Evolutionary conservation across 2,797 vertebrate species (phyloP), one percentile per base, ranked within the genome.

Genomic region (Discoglossus pictus): DNA sequence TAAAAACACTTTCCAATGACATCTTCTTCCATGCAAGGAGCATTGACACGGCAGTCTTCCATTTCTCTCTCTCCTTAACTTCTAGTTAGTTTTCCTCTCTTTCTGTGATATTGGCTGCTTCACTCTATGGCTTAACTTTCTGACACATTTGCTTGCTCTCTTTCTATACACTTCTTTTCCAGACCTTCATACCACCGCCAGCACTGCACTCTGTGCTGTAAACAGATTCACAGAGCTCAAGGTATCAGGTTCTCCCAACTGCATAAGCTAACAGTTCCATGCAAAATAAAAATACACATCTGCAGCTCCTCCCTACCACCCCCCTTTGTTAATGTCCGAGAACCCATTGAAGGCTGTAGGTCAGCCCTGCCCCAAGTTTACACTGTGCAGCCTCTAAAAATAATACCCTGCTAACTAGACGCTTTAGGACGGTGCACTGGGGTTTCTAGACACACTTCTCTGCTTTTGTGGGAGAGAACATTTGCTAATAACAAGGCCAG

Each of bases 181-280:
- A 43, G 68, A 64, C 61, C 52, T 39, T 71, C 68, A 58, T 64
- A 58, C 65, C 61, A 74, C 56, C 62, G 68, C 73, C 73, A 73
- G 63, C 53, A 35, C 61, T 66, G 50, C 51, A 64, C 65, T 66
- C 64, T 69, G 70, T 68, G 48, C 74, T 75, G 73, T 76, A 75
- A 73, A 76, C 73, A 76, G 39, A 71, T 73, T 75, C 70, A 54
- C 74, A 53, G 65, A 58, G 65, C 60, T 56, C 50, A 56, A 65
- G 72, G 56, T 69, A 72, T 76, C 72, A 25, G 8, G 36, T 74
- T 69, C 62, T 61, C 72, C 17, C 38, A 59, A 70, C 69, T 58
- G 61, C 65, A 68, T 65, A 68, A 60, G 63, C 63, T 74, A 58
- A 65, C 68, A 68, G 56, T 71, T 59, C 61, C 61, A 64, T 64